These are phyloP conservation scores for Dysidea cf. avara DNA, from an alignment of 37 sponge, comb jelly and placozoan species.

Conservation along the genomic window DNA sequence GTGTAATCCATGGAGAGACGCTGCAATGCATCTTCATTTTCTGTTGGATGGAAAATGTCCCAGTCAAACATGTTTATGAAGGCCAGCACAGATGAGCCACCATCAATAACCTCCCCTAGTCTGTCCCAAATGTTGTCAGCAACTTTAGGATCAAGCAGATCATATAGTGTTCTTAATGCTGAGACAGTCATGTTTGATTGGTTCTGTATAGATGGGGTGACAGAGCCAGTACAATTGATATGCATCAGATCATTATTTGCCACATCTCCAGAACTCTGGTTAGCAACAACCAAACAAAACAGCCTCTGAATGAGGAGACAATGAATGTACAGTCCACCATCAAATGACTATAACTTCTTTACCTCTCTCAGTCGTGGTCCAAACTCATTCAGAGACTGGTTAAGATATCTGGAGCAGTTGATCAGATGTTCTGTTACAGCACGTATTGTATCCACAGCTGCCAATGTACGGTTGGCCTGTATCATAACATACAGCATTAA, in stretches of 20 bases:
- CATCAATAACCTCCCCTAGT: neutral
- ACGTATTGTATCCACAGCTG: slow-evolving; percentile 16
- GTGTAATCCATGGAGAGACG: slow-evolving; percentile 20
- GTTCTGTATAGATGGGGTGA: too few relatives aligned
- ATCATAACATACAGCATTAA: neutral
- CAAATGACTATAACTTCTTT: too few relatives aligned
- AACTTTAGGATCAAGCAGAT: slow-evolving; percentile 28
- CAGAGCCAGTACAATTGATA: too few relatives aligned
- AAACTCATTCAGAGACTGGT: too few relatives aligned
- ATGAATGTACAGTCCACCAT: too few relatives aligned
- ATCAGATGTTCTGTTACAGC: slow-evolving; percentile 6
- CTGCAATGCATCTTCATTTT: slow-evolving; percentile 16
- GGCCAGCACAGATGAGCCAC: neutral
- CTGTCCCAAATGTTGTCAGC: slow-evolving; percentile 58
- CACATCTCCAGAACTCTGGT: too few relatives aligned
- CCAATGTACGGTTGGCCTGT: slow-evolving; percentile 54
- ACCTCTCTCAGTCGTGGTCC: too few relatives aligned
- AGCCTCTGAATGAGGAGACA: too few relatives aligned
- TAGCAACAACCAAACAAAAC: too few relatives aligned
- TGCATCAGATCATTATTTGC: too few relatives aligned
- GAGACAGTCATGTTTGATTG: too few relatives aligned
- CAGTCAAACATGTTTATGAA: slow-evolving; percentile 42
- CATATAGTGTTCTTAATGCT: neutral
- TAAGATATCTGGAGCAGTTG: slow-evolving; percentile 26
- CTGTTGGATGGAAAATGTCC: slow-evolving; percentile 59